phyloP scores from a whole-genome alignment of 2,113 vertebrate genomes.

The Alces alces region DNA sequence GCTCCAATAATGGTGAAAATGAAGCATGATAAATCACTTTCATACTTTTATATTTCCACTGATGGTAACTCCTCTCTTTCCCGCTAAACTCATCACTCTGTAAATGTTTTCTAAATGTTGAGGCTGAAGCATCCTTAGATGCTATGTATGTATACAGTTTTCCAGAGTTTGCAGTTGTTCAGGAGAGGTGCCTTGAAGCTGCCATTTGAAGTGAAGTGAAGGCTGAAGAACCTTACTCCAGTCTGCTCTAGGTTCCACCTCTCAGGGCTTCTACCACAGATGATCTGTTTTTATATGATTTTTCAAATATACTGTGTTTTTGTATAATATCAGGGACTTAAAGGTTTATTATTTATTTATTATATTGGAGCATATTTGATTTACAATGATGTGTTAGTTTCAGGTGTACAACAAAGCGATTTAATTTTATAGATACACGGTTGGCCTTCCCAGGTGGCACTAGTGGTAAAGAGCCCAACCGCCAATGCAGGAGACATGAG shows the following conservation, averaged over 20 bases:
- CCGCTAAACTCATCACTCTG: background rate
- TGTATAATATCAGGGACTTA: background rate
- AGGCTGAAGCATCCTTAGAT: background rate
- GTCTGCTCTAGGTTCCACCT: fast-evolving
- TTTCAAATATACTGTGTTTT: background rate
- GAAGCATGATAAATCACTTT: background rate
- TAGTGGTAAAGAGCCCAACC: background rate
- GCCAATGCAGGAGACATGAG: background rate
- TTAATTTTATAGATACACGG: background rate
- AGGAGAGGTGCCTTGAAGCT: background rate
- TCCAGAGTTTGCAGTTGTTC: fast-evolving
- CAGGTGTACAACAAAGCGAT: background rate
- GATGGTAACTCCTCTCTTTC: background rate
- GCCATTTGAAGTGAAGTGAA: background rate
- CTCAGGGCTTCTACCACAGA: background rate
- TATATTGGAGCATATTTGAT: background rate
- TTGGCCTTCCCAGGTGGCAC: background rate
- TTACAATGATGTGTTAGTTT: background rate
- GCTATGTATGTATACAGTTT: background rate
- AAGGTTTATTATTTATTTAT: background rate
- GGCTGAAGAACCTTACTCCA: too few species aligned
- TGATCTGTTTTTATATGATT: background rate
- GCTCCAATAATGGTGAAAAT: background rate
- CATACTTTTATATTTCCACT: background rate
- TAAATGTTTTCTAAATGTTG: background rate